A percentile compares a stretch with the other conserved stretches of the same genome.
phyloP scores from a whole-genome alignment of 1,140 invertebrate genomes.

The Drosophila kohkoa region DNA sequence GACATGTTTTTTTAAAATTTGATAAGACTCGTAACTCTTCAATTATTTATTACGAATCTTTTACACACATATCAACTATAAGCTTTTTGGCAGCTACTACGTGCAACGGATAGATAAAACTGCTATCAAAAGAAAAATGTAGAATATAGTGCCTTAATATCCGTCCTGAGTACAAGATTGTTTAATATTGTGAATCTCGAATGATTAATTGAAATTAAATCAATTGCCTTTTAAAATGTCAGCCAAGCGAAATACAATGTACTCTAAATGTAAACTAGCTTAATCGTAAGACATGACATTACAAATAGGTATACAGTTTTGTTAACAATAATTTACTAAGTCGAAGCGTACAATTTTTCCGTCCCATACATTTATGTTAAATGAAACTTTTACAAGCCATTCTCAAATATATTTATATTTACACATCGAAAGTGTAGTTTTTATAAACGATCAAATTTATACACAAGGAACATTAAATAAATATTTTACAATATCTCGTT shows the following conservation, averaged over 20 bases:
- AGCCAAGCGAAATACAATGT: conserved; percentile 16
- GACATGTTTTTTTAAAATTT: no score
- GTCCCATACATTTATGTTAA: conserved; percentile 15
- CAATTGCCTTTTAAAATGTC: conserved; percentile 11
- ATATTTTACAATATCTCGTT: conserved; percentile 17
- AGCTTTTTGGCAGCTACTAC: no score
- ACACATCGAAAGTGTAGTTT: conserved; percentile 23
- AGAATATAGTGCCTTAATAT: conserved; percentile 42
- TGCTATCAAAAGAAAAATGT: neutral
- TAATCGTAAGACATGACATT: conserved; percentile 38
- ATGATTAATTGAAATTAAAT: neutral
- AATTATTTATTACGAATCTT: no score
- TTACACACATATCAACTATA: no score
- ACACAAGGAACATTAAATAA: conserved; percentile 37
- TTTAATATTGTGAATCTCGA: conserved; percentile 8
- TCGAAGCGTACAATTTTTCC: conserved; percentile 32
- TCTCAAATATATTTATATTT: conserved; percentile 12
- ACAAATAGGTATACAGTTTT: conserved; percentile 34
- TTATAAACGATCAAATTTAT: conserved; percentile 32
- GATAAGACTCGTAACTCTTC: no score
- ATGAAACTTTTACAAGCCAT: conserved; percentile 32
- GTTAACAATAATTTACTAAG: conserved; percentile 13
- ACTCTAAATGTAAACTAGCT: conserved; percentile 37
- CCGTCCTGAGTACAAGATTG: conserved; percentile 22
- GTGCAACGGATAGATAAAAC: no score